Evolutionary conservation across 2,797 vertebrate genomes (phyloP), one percentile per base, ranked within the genome.

Genomic region (Centropyge bicolor): DNA sequence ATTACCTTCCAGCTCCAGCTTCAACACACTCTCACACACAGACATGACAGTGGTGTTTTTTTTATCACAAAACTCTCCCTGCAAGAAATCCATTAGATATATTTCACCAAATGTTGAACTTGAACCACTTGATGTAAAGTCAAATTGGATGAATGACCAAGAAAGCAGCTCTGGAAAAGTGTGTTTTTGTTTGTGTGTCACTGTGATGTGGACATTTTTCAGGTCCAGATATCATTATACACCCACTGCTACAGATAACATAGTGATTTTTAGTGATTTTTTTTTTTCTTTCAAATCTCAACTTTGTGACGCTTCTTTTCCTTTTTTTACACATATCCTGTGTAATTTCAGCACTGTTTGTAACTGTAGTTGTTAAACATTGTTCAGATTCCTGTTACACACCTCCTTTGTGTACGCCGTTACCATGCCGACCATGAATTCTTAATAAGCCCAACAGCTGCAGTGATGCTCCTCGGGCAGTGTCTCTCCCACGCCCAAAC

Each of bases 381-480:
- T 90, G 90, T 79, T 91, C 87, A 91, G 81, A 93, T 92, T 92
- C 88, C 79, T 83, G 86, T 89, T 79, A 74, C 82, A 59, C 74
- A 70, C 81, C 81, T 70, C 40, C 76, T 87, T 82, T 93, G 88
- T 93, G 62, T 84, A 73, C 82, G 43, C 38, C 1, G 92, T 94
- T 89, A 78, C 91, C 90, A 91, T 90, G 88, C 80, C 87, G 71
- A 93, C 92, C 88, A 93, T 95, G 83, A 92, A 93, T 93, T 88
- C 80, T 93, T 94, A 86, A 95, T 92, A 72, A 74, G 67, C 59
- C 62, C 71, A 75, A 74, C 92, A 93, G 92, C 91, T 93, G 93
- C 61, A 56, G 56, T 70, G 57, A 83, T 76, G 65, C 56, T 77
- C 65, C 61, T 79, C 31, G 20, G 70, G 54, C 71, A 31, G 54